phyloP scores from a whole-genome alignment of 2,113 vertebrate genomes.

The Catharus minimus region DNA sequence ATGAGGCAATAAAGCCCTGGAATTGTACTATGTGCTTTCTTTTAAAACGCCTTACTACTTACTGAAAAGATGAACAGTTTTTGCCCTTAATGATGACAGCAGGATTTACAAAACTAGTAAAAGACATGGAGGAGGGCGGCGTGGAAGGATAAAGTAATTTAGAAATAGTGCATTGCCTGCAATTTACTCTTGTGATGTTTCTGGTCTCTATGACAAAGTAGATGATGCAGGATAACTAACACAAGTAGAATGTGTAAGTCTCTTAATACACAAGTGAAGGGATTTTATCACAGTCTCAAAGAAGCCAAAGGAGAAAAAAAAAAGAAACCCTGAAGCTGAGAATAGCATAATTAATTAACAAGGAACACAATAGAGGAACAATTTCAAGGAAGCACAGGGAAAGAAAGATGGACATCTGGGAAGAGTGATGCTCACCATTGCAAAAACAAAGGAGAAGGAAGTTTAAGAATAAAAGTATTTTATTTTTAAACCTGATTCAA shows the following conservation, averaged over 20 bases:
- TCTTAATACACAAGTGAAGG: background rate
- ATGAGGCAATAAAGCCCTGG: background rate
- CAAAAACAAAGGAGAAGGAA: constrained; percentile 12
- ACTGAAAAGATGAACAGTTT: background rate
- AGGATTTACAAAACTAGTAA: background rate
- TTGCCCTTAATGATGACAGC: background rate
- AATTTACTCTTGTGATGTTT: background rate
- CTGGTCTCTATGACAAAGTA: background rate
- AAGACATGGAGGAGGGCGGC: background rate
- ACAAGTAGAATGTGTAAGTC: background rate
- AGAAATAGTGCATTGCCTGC: background rate
- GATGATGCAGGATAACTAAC: background rate
- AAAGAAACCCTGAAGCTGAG: background rate
- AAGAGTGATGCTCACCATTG: background rate
- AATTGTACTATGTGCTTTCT: background rate
- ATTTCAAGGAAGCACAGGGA: background rate
- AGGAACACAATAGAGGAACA: background rate
- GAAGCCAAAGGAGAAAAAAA: background rate
- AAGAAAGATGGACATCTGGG: background rate
- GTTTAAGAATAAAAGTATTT: background rate
- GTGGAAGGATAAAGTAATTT: background rate
- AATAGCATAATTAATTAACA: background rate
- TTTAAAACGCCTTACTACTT: background rate
- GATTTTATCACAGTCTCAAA: background rate
- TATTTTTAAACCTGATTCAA: constrained; percentile 31